Evolutionary conservation across 2,797 vertebrate genomes (phyloP).

Genomic region (Morelia viridis): DNA sequence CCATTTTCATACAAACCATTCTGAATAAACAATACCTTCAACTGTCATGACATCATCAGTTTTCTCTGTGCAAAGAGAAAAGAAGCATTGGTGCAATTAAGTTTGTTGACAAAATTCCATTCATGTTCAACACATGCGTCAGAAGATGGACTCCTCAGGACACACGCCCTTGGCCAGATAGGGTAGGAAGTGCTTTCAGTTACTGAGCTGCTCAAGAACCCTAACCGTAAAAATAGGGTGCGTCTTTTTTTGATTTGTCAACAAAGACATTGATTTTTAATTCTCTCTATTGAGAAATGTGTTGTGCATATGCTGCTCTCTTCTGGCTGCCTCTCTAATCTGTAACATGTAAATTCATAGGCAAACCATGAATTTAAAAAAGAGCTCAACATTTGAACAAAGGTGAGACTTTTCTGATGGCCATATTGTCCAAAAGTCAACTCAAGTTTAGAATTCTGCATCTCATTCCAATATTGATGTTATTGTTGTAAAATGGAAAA

Average conservation of each 20-base stretch:
- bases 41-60: neutral
- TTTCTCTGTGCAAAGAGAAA: conserved; percentile 1
- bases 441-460: neutral
- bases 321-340: conserved; percentile 71
- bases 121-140: neutral
- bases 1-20: neutral
- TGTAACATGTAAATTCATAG: conserved; percentile 67
- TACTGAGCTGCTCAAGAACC: neutral
- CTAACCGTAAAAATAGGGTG: conserved; percentile 31
- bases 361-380: conserved; percentile 34
- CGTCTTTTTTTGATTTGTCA: conserved; percentile 44
- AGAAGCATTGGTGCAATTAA: neutral
- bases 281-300: conserved; percentile 50
- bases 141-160: conserved; percentile 5
- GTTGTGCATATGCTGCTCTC: conserved; percentile 74
- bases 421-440: conserved; percentile 10
- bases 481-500: neutral
- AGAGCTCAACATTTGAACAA: conserved; percentile 7
- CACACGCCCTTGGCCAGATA: neutral
- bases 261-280: conserved; percentile 51
- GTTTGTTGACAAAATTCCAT: neutral
- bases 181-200: neutral
- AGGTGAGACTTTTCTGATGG: neutral
- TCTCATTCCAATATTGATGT: conserved; percentile 13
- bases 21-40: conserved; percentile 3